phyloP scores from a whole-genome alignment of 2,888 invertebrate species.

The Lepetodrilus schrolli region DNA sequence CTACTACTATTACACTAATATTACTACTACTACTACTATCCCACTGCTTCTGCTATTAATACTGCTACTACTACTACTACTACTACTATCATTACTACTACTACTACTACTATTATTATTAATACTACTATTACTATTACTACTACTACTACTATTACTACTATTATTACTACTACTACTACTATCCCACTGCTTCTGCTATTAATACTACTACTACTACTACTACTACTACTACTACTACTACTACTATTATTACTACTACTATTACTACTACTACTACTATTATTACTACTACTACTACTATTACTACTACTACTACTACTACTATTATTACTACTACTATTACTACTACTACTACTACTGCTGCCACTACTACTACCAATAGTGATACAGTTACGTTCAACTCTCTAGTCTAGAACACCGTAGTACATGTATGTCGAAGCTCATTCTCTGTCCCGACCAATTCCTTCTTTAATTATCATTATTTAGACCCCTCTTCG shows the following conservation, averaged over 20 bases:
- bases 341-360: background rate
- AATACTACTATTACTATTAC: background rate
- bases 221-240: background rate
- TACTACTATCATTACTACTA: background rate
- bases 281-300: background rate
- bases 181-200: too few relatives aligned
- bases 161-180: background rate
- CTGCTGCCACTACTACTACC: constrained; percentile 16
- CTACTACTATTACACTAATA: background rate
- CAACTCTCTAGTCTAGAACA: too few relatives aligned
- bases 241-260: background rate
- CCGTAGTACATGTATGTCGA: too few relatives aligned
- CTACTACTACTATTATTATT: background rate
- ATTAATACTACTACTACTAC: background rate
- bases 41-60: background rate
- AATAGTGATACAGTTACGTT: constrained; percentile 15
- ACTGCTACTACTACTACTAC: background rate
- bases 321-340: background rate
- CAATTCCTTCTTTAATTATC: too few relatives aligned
- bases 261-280: constrained; percentile 6
- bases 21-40: background rate
- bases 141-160: background rate
- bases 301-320: constrained; percentile 4
- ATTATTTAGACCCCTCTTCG: too few relatives aligned
- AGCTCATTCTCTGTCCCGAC: too few relatives aligned